Percentiles rank a stretch among this genome's conserved stretches.
phyloP scores from a whole-genome alignment of 2,113 vertebrate genomes.

The Panthera tigris region DNA sequence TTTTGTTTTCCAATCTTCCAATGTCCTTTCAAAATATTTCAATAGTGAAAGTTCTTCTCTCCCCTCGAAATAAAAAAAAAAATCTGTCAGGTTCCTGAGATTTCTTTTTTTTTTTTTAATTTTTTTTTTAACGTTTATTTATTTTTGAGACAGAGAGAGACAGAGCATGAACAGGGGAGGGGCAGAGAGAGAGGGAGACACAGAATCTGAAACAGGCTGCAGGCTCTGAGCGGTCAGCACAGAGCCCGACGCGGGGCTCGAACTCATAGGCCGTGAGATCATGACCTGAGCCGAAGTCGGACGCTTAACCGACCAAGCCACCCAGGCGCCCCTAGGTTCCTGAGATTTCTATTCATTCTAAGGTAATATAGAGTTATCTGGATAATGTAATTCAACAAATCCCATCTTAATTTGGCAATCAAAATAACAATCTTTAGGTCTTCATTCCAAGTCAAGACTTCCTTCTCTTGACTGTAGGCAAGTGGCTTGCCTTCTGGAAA shows the following conservation, averaged over 20 bases:
- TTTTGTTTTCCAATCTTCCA: neutral
- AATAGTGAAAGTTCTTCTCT: neutral
- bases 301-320: accelerated
- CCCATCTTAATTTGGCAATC: neutral
- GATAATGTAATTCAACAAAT: neutral
- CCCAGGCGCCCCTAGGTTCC: neutral
- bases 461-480: neutral
- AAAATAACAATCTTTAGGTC: neutral
- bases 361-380: neutral
- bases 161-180: no score
- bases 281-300: no score
- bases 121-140: no score
- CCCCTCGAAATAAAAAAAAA: neutral
- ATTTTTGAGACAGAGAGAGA: no score
- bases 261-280: no score
- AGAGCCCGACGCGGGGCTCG: no score
- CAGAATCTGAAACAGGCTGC: no score
- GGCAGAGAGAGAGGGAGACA: no score
- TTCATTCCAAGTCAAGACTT: neutral
- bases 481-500: neutral
- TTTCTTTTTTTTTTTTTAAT: neutral
- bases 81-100: neutral
- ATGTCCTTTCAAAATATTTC: neutral
- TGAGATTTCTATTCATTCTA: neutral
- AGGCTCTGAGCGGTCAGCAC: no score